phyloP scores from a whole-genome alignment of 2,888 invertebrate genomes.

The Cynaeus angustus region DNA sequence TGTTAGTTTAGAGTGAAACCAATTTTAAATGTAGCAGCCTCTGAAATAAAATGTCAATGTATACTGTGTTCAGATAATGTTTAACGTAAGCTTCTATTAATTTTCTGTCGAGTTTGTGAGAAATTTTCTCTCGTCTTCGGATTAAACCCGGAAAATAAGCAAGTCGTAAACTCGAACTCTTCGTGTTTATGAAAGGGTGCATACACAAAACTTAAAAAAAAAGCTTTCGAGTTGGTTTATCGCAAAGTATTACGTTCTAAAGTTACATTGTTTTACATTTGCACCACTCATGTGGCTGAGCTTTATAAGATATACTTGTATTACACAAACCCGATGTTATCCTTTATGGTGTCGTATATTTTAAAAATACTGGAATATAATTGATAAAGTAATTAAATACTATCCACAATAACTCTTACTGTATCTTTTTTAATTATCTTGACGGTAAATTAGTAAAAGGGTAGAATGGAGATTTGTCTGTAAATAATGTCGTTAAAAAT shows the following conservation, averaged over 20 bases:
- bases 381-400: constrained; percentile 40
- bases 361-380: constrained; percentile 12
- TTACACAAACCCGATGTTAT: constrained; percentile 28
- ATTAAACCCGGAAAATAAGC: not conserved
- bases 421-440: constrained; percentile 35
- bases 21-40: too few relatives aligned
- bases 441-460: constrained; percentile 13
- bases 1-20: too few relatives aligned
- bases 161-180: not conserved
- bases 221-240: not conserved
- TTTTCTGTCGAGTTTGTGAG: not conserved
- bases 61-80: too few relatives aligned
- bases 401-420: constrained; percentile 10
- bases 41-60: too few relatives aligned
- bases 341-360: constrained; percentile 25
- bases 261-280: constrained; percentile 2
- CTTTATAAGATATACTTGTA: constrained; percentile 11
- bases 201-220: not conserved
- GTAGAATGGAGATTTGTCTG: constrained; percentile 8
- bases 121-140: constrained; percentile 1
- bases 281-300: constrained; percentile 1
- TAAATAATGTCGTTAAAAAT: constrained; percentile 21
- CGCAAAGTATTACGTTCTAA: not conserved
- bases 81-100: not conserved
- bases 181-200: constrained; percentile 2